Conservation (phyloP, 2,797 vertebrate species). For the Takifugu rubripes region DNA sequence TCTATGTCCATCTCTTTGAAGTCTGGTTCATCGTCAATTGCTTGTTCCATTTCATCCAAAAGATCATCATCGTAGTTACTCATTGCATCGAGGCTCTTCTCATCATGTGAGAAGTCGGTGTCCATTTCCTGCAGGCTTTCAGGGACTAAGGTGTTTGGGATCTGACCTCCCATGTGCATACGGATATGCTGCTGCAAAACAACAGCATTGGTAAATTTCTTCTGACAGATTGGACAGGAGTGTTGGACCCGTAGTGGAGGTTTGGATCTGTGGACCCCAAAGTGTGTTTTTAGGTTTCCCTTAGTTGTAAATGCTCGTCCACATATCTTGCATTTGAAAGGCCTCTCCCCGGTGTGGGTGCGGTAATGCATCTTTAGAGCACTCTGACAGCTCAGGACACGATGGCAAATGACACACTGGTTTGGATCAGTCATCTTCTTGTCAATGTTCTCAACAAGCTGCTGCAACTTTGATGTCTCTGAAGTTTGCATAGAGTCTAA, state of each 20-base stretch:
- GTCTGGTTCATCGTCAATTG: constrained; percentile 89
- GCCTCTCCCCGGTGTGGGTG: constrained; percentile 97
- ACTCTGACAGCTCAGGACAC: constrained; percentile 98
- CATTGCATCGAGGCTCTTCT: constrained; percentile 87
- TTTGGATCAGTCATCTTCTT: constrained; percentile 99
- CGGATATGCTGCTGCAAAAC: constrained; percentile 99
- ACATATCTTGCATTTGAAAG: constrained; percentile 99
- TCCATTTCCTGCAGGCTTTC: constrained; percentile 94
- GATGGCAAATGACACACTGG: constrained; percentile 98
- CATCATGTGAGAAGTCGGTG: constrained; percentile 87
- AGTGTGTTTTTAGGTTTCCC: constrained; percentile 99
- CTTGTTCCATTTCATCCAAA: constrained; percentile 89
- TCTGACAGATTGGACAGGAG: constrained; percentile 99
- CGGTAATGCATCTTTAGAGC: constrained; percentile 99
- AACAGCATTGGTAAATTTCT: constrained; percentile 99
- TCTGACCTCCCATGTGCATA: constrained; percentile 99
- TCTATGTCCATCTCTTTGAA: constrained; percentile 82
- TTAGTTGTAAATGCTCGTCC: constrained; percentile 99
- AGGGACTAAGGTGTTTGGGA: constrained; percentile 91
- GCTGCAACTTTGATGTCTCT: constrained; percentile 98
- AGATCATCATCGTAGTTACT: constrained; percentile 91
- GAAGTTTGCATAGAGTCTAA: constrained; percentile 99
- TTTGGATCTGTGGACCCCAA: constrained; percentile 97
- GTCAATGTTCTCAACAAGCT: constrained; percentile 98
- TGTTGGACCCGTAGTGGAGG: constrained; percentile 97